Conservation (phyloP, 2,113 vertebrate species). For the Gorilla gorilla region DNA sequence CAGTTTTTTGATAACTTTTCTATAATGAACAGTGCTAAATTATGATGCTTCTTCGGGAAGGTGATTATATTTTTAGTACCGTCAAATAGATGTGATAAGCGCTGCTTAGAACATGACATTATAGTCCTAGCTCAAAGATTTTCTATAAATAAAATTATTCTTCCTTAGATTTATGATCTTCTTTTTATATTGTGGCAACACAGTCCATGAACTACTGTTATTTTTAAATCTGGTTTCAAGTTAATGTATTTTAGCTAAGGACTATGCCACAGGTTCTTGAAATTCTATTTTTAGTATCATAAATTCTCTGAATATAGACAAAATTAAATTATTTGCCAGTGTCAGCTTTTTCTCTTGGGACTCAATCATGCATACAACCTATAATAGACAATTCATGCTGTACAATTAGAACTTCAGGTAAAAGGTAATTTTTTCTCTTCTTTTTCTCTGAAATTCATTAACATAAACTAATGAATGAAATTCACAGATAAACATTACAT, state of each 20-base stretch:
- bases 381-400: background rate
- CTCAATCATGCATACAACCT: background rate
- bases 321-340: background rate
- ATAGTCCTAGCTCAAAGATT: background rate
- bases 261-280: background rate
- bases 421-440: background rate
- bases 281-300: conserved; percentile 19
- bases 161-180: background rate
- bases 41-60: background rate
- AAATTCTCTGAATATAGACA: conserved; percentile 3
- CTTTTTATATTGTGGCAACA: background rate
- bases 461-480: conserved; percentile 2
- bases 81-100: background rate
- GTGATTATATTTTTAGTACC: background rate
- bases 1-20: background rate
- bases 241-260: background rate
- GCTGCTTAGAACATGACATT: background rate
- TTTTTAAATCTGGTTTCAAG: background rate
- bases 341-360: background rate
- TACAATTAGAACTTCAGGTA: background rate
- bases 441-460: background rate
- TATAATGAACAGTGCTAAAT: background rate
- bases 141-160: background rate
- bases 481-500: background rate
- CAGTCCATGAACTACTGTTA: background rate